Conservation (phyloP, 2,797 vertebrate genomes). For the Gallirallus australis region DNA sequence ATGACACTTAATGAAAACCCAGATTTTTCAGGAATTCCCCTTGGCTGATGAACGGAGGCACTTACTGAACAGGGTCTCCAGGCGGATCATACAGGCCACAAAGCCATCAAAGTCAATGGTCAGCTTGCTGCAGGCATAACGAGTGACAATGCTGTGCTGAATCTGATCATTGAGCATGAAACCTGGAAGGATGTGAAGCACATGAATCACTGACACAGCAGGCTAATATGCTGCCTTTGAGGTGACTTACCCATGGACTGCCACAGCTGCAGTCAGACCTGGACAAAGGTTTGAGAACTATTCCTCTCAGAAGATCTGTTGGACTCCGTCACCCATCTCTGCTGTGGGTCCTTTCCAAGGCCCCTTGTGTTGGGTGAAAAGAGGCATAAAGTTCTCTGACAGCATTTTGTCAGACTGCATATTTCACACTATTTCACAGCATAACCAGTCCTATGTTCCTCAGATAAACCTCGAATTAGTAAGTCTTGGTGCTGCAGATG, state of each 20-base stretch:
- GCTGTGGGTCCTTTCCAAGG: not conserved
- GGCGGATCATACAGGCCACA: slow-evolving; percentile 84
- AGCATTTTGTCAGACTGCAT: slow-evolving; percentile 7
- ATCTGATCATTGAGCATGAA: slow-evolving; percentile 84
- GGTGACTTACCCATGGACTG: not conserved
- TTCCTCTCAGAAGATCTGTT: not conserved
- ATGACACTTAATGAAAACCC: not conserved
- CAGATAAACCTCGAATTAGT: slow-evolving; percentile 58
- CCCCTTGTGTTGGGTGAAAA: not conserved
- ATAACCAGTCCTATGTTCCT: slow-evolving; percentile 28
- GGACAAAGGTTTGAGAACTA: not conserved
- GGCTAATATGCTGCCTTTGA: not conserved
- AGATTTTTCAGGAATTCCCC: not conserved
- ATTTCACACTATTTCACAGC: slow-evolving; percentile 35
- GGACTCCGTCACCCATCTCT: not conserved
- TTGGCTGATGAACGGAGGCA: not conserved
- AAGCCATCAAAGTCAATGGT: slow-evolving; percentile 89
- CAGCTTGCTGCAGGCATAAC: slow-evolving; percentile 79
- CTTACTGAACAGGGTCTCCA: slow-evolving; percentile 92
- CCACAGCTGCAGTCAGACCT: not conserved
- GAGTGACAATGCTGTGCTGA: slow-evolving; percentile 81
- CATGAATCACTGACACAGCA: not conserved
- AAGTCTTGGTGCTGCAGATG: not conserved
- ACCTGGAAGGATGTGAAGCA: slow-evolving; percentile 72
- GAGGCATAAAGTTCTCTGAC: not conserved